Evolutionary conservation across 2,113 vertebrate species (phyloP), one percentile per base, ranked within the genome.

Genomic region (Forbesichthys agassizii): DNA sequence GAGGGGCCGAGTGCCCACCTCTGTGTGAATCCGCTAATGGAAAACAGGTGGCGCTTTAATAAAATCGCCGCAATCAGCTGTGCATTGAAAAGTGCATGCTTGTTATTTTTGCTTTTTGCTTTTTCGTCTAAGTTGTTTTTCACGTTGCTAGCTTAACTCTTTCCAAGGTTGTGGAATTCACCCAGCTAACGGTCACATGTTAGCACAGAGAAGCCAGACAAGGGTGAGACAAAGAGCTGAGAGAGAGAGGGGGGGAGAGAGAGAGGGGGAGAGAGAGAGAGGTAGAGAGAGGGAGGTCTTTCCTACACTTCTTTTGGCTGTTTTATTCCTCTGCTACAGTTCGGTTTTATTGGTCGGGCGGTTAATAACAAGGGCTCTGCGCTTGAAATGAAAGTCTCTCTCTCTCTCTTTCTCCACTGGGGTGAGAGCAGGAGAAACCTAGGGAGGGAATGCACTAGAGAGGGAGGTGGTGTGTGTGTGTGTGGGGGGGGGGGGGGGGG

Each of bases 341-440:
- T 86, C 78, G 88, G 88, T 90, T 92, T 92, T 92, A 92, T 92
- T 91, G 90, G 88, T 27, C 73, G 86, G 86, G 86, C 79, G 84
- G 88, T 92, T 92, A 90, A 92, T 92, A 91, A 91, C 90, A 91
- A 92, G 91, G 79, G 88, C 83, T 90, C 78, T 53, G 74, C 86
- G 84, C 87, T 89, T 90, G 88, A 91, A 90, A 90, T 88, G 82
- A 89, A 90, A 84, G 88, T 81, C 69, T 66, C 73, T 72, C 71
- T 83, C 80, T 75, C 79, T 87, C 87, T 89, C 91, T 90, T 89
- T 89, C 80, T 88, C 80, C 80, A 86, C 79, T 67, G 71, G 81
- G 84, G 82, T 78, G 80, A 86, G 88, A 86, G 66, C 9, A 56
- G 36, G 42, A 61, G 59, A 57, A 57, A 52, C 48, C 33, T n/a